These are phyloP conservation scores for Microctenopoma lineatum DNA, from an alignment of 2,797 vertebrate species.

Conservation along the genomic window DNA sequence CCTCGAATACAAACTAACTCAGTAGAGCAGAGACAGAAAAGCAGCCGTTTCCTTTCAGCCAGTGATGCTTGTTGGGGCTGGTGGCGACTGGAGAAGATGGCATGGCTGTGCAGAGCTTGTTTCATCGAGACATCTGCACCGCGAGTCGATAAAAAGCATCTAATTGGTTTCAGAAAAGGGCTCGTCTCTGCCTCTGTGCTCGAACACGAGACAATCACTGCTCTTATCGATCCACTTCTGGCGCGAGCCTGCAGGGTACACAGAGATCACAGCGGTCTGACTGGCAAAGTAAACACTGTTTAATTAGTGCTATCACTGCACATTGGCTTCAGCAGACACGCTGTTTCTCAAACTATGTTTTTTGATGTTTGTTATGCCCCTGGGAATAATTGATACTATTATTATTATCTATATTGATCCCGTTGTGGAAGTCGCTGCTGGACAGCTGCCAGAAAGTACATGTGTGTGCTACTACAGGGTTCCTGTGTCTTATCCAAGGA, in stretches of 20 bases:
- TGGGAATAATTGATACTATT: background rate
- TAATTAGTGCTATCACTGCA: conserved; percentile 54
- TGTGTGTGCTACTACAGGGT: no score
- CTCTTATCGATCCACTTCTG: conserved; percentile 64
- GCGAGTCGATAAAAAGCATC: conserved; percentile 64
- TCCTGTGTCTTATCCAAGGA: no score
- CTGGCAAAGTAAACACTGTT: conserved; percentile 59
- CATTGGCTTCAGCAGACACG: conserved; percentile 6
- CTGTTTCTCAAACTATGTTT: conserved; percentile 12
- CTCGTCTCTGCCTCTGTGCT: conserved; percentile 47
- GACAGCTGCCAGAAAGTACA: no score
- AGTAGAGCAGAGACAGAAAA: background rate
- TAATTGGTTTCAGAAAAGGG: conserved; percentile 66
- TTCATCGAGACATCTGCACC: conserved; percentile 48
- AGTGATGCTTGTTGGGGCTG: conserved; percentile 23
- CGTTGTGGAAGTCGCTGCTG: no score
- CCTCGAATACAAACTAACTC: conserved; percentile 35
- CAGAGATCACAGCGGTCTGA: conserved; percentile 49
- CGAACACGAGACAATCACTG: conserved; percentile 67
- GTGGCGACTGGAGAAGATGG: conserved; percentile 7
- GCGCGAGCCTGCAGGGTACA: conserved; percentile 40
- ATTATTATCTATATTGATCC: no score
- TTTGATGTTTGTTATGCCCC: background rate
- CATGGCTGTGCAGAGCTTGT: conserved; percentile 12
- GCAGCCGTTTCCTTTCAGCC: conserved; percentile 22